These are phyloP conservation scores for Gobius niger DNA, from an alignment of 2,113 vertebrate genomes.

Conservation along the genomic window DNA sequence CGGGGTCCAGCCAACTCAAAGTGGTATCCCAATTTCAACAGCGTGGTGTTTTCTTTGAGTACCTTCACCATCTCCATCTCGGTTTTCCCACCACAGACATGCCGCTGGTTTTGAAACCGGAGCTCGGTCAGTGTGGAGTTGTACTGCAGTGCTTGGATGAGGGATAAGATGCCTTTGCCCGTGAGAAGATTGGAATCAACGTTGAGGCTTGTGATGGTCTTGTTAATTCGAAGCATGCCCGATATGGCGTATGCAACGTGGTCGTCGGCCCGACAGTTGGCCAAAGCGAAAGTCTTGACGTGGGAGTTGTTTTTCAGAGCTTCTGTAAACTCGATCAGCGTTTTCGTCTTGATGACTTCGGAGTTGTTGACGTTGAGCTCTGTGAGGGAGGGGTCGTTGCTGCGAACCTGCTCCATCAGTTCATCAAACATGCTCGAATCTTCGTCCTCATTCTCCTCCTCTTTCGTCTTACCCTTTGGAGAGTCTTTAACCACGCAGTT, in stretches of 20 bases:
- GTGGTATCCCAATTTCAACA: conserved; percentile 96
- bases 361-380: conserved; percentile 98
- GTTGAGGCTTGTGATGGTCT: conserved; percentile 90
- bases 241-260: conserved; percentile 93
- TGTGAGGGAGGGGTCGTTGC: conserved; percentile 79
- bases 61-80: conserved; percentile 98
- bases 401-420: conserved; percentile 85
- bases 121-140: conserved; percentile 91
- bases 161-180: conserved; percentile 90
- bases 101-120: conserved; percentile 97
- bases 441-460: conserved; percentile 75
- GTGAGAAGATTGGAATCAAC: conserved; percentile 97
- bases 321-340: conserved; percentile 89
- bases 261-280: conserved; percentile 93
- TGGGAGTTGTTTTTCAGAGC: conserved; percentile 87
- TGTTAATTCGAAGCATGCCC: conserved; percentile 87
- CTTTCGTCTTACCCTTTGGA: conserved; percentile 58
- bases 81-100: conserved; percentile 95
- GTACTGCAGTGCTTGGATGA: conserved; percentile 91
- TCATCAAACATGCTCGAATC: conserved; percentile 92
- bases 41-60: conserved; percentile 91
- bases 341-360: conserved; percentile 91
- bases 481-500: conserved; percentile 63
- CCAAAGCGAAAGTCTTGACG: conserved; percentile 85
- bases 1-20: conserved; percentile 94